phyloP scores from a whole-genome alignment of 2,888 invertebrate genomes.

The Serrognathus titanus region DNA sequence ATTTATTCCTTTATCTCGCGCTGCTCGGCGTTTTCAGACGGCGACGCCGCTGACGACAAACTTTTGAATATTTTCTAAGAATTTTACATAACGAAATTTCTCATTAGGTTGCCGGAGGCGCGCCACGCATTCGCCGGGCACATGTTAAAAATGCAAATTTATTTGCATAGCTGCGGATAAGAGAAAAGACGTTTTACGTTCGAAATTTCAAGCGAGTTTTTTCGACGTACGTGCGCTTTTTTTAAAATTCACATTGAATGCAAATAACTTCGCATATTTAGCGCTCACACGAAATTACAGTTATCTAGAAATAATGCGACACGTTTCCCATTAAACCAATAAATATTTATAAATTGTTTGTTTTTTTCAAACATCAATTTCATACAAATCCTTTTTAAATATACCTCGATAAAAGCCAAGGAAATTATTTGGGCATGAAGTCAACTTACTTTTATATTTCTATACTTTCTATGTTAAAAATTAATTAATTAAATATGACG shows the following conservation, averaged over 20 bases:
- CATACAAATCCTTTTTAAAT: too few relatives aligned
- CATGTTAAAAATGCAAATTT: neutral
- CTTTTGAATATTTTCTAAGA: slow-evolving; percentile 10
- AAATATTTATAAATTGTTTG: neutral
- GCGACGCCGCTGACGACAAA: neutral
- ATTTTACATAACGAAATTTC: slow-evolving; percentile 9
- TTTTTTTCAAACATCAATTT: neutral
- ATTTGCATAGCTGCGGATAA: neutral
- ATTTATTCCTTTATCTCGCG: slow-evolving; percentile 19
- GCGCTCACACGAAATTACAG: neutral
- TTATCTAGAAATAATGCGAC: neutral
- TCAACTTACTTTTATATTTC: too few relatives aligned
- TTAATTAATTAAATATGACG: too few relatives aligned
- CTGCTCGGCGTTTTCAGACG: neutral
- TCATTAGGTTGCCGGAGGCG: slow-evolving; percentile 1
- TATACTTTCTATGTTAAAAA: too few relatives aligned
- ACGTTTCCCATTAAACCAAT: neutral
- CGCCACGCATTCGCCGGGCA: neutral
- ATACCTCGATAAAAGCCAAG: too few relatives aligned
- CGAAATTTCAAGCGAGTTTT: neutral
- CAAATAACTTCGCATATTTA: neutral
- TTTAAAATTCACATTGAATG: neutral
- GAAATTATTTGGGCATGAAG: too few relatives aligned
- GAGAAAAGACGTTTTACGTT: neutral
- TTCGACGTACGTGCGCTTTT: neutral